Evolutionary conservation across 2,113 vertebrate species (phyloP), one percentile per base, ranked within the genome.

Genomic region (Eleginops maclovinus): DNA sequence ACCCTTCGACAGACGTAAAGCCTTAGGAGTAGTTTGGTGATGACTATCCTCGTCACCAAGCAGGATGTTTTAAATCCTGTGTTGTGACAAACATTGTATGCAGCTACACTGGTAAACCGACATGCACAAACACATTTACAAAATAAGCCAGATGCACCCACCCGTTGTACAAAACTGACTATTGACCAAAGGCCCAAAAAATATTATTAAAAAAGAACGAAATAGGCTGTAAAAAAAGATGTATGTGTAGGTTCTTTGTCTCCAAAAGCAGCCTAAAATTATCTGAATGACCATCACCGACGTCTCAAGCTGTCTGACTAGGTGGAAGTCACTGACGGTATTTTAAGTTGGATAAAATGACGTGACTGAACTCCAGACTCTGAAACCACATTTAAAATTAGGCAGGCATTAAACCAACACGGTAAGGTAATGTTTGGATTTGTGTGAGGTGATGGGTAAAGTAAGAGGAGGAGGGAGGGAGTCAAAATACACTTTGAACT

Each of bases 381-480:
- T 82, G 69, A 71, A 82, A 82, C 60, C 8, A 16, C 49, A 67
- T 83, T 75, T 62, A 44, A 79, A 84, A 83, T 75, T 21, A 78
- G 62, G 31, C 64, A 55, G 62, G 76, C 44, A 61, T 68, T 79
- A 77, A 82, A 75, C 10, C n/a, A 69, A 62, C 21, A 43, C n/a
- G 51, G 81, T 58, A 60, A 72, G 83, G 86, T 60, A 77, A 78
- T 70, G 83, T 86, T 70, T 87, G 80, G 36, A 70, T 90, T 84
- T 90, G 84, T 78, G 80, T 74, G 77, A 86, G 79, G 85, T 86
- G 64, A 85, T 70, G 47, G 95, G 94, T 53, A 94, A 61, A 94
- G 95, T 53, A 95, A 95, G 60, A 67, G 95, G 95, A 75, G 87
- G 87, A 76, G 94, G 94, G 66, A 94, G 94, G 62, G 93, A 70